Evolutionary conservation across 2,113 vertebrate genomes (phyloP).

Genomic region (Morphnarchus princeps): DNA sequence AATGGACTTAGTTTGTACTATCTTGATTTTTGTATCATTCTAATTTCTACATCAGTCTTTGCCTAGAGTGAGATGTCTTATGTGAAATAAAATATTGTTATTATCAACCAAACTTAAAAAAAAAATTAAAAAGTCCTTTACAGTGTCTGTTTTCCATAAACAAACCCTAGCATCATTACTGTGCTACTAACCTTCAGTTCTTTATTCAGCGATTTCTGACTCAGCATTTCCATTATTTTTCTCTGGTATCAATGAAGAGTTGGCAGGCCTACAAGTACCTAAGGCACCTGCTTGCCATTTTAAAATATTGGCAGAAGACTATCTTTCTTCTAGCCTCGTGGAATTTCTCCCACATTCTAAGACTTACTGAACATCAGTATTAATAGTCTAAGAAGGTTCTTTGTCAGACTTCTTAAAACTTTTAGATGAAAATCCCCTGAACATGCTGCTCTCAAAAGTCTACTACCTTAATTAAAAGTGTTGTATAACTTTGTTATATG

Average conservation of each 20-base stretch:
- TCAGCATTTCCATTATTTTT: neutral
- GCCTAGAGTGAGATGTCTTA: neutral
- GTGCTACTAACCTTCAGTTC: neutral
- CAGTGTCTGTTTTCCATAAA: neutral
- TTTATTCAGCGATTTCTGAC: neutral
- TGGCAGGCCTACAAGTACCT: neutral
- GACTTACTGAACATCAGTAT: neutral
- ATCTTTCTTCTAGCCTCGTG: neutral
- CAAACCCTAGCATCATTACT: neutral
- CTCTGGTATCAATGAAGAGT: neutral
- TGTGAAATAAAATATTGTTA: neutral
- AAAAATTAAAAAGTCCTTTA: neutral
- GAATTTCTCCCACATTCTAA: neutral
- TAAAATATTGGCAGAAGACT: neutral
- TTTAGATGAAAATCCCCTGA: neutral
- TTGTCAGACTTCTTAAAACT: neutral
- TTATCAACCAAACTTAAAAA: neutral
- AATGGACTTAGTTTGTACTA: neutral
- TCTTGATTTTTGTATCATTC: neutral
- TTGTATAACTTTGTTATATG: neutral
- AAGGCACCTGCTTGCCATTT: neutral
- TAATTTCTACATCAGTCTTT: neutral
- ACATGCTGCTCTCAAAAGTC: neutral
- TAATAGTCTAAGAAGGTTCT: neutral
- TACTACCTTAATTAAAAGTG: neutral